A percentile compares a stretch with the other conserved stretches of the same genome.
Conservation (phyloP, 2,113 vertebrate species). For the Mirza zaza region DNA sequence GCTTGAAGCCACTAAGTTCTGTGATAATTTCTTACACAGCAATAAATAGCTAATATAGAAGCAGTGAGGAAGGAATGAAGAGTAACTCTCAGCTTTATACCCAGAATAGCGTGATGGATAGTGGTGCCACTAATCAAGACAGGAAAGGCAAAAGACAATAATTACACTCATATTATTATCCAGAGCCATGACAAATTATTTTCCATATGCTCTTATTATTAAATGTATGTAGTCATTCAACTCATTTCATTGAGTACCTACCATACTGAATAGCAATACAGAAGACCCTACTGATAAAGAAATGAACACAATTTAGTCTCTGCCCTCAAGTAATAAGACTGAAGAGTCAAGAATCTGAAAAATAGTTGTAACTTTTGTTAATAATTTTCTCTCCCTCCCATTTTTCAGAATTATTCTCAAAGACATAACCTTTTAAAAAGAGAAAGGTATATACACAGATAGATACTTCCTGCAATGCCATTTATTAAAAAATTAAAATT, state of each 20-base stretch:
- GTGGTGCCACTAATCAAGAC: neutral
- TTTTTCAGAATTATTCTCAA: neutral
- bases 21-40: neutral
- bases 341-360: neutral
- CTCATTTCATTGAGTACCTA: neutral
- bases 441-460: neutral
- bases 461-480: neutral
- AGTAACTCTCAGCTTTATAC: neutral
- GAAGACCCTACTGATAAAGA: neutral
- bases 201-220: neutral
- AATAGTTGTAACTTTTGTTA: neutral
- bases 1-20: neutral
- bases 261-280: neutral
- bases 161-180: neutral
- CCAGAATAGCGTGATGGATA: neutral
- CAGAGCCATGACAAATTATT: neutral
- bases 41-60: neutral
- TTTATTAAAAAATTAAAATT: neutral
- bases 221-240: neutral
- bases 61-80: neutral
- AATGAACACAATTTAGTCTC: neutral
- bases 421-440: neutral
- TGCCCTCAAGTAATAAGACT: neutral
- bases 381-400: neutral
- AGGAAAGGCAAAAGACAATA: neutral